Conservation (phyloP, 2,888 invertebrate genomes). For the Dioctria linearis region DNA sequence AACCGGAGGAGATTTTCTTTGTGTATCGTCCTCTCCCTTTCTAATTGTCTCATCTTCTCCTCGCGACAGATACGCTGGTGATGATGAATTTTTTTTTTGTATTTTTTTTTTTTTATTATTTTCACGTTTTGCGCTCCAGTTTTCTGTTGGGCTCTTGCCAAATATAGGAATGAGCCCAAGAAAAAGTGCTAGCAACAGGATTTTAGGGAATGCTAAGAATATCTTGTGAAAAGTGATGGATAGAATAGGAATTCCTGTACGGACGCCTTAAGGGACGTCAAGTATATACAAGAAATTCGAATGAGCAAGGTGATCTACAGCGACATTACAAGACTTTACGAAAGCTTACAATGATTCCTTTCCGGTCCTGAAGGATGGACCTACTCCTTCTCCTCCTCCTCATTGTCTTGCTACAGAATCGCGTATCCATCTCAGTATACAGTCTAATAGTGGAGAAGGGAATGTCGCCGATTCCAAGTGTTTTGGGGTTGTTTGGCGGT, state of each 20-base stretch:
- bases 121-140: conserved; percentile 7
- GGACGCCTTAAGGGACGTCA: neutral
- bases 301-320: neutral
- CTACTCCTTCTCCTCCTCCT: neutral
- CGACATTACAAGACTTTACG: conserved; percentile 21
- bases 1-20: conserved; percentile 9
- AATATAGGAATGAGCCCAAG: neutral
- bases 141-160: neutral
- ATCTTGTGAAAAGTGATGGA: conserved; percentile 16
- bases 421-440: neutral
- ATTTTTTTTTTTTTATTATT: conserved; percentile 1
- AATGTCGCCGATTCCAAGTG: conserved; percentile 16
- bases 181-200: conserved; percentile 39
- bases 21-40: neutral
- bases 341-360: conserved; percentile 32
- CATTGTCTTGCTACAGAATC: neutral
- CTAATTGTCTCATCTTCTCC: conserved; percentile 4
- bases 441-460: neutral
- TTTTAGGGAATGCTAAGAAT: conserved; percentile 20
- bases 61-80: neutral
- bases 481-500: conserved; percentile 29
- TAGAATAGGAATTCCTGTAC: conserved; percentile 15
- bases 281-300: neutral
- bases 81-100: conserved; percentile 26
- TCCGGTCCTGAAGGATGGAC: conserved; percentile 9